Conservation (phyloP, 2,113 vertebrate species). For the Monarcha castaneiventris region DNA sequence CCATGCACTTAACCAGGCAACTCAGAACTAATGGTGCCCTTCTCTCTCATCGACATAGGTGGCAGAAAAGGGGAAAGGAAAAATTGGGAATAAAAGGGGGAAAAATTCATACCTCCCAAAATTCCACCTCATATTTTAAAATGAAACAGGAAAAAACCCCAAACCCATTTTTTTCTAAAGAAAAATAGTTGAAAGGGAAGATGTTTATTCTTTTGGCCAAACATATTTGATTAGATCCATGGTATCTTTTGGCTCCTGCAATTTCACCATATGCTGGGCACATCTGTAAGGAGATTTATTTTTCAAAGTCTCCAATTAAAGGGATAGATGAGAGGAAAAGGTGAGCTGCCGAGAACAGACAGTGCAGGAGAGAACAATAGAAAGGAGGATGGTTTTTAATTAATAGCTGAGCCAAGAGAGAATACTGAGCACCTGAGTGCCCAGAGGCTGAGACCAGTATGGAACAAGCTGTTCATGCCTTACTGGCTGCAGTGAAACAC, state of each 20-base stretch:
- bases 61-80: background rate
- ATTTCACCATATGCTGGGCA: background rate
- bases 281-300: background rate
- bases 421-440: background rate
- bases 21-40: background rate
- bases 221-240: background rate
- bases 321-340: background rate
- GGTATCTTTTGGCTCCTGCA: background rate
- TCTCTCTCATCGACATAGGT: background rate
- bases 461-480: background rate
- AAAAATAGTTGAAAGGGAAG: background rate
- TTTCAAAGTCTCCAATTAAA: background rate
- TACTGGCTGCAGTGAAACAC: background rate
- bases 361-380: background rate
- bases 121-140: background rate
- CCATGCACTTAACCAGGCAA: background rate
- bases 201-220: background rate
- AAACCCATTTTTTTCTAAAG: background rate
- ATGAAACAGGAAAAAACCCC: accelerated
- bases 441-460: background rate
- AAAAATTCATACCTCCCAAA: background rate
- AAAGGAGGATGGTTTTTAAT: background rate
- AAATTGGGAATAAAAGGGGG: background rate
- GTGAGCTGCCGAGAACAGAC: background rate
- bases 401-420: background rate